These are phyloP conservation scores for Nasonia longicornis DNA, from an alignment of 1,140 invertebrate genomes.

Conservation along the genomic window DNA sequence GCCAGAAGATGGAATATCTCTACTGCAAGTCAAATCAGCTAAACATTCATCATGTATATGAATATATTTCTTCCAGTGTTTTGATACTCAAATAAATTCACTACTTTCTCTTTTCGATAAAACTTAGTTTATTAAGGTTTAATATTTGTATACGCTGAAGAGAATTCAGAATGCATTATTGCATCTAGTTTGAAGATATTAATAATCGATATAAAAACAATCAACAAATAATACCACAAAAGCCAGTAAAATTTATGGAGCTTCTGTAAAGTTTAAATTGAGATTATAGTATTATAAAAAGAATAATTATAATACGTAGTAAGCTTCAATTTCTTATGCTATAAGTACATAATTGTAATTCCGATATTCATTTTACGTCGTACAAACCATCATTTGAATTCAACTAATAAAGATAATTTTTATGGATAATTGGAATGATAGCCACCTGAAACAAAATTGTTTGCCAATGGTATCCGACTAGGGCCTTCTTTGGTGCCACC, in stretches of 20 bases:
- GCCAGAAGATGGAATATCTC: slow-evolving; percentile 19
- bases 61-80: not conserved
- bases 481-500: slow-evolving; percentile 48
- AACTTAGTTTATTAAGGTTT: not conserved
- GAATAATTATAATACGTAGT: no score
- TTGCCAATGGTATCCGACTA: slow-evolving; percentile 51
- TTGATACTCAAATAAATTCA: not conserved
- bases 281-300: not conserved
- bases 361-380: not conserved
- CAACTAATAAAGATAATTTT: not conserved
- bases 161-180: not conserved
- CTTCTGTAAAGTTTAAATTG: not conserved
- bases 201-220: not conserved
- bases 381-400: not conserved
- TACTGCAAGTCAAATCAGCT: slow-evolving; percentile 29
- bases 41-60: not conserved
- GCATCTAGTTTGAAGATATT: not conserved
- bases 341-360: no score
- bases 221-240: no score
- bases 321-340: no score
- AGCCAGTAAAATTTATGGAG: no score
- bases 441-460: slow-evolving; percentile 63
- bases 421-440: not conserved
- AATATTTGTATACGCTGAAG: not conserved
- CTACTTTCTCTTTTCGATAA: not conserved